Percentiles rank a stretch among this genome's conserved stretches.
phyloP scores from a whole-genome alignment of 2,797 vertebrate genomes.

The Hypotaenidia okinawae region DNA sequence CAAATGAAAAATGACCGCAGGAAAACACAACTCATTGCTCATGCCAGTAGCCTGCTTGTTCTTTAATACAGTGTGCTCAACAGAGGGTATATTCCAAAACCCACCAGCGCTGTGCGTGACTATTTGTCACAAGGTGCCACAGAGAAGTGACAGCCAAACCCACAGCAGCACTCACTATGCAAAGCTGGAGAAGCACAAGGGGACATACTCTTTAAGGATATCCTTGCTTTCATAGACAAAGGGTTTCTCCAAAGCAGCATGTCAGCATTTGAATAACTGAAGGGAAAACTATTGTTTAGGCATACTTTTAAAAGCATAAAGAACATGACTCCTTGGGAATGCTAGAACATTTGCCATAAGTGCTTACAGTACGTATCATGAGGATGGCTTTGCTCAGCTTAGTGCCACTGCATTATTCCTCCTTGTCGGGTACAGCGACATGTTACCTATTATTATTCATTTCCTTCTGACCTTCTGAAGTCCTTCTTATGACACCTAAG shows the following conservation, averaged over 20 bases:
- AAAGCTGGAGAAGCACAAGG: not conserved
- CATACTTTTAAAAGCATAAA: not conserved
- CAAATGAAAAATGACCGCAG: not conserved
- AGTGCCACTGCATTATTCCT: not conserved
- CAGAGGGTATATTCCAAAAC: not conserved
- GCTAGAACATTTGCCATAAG: not conserved
- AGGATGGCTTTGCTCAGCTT: not conserved
- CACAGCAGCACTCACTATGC: not conserved
- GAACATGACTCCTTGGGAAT: slow-evolving; percentile 13
- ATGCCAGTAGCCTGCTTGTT: not conserved
- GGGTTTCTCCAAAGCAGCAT: not conserved
- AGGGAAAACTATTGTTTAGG: not conserved
- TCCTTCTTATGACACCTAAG: not conserved
- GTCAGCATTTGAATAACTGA: not conserved
- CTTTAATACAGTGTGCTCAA: not conserved
- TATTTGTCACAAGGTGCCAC: not conserved
- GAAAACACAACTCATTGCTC: not conserved
- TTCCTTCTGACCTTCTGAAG: not conserved
- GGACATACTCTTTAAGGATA: not conserved
- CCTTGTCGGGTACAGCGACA: not conserved
- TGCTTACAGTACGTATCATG: not conserved
- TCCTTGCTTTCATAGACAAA: not conserved
- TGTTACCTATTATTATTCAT: not conserved
- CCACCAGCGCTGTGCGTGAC: not conserved
- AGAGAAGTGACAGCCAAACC: not conserved